These are phyloP conservation scores for Pogonomyrmex barbatus DNA, from an alignment of 1,140 invertebrate species.

Conservation along the genomic window DNA sequence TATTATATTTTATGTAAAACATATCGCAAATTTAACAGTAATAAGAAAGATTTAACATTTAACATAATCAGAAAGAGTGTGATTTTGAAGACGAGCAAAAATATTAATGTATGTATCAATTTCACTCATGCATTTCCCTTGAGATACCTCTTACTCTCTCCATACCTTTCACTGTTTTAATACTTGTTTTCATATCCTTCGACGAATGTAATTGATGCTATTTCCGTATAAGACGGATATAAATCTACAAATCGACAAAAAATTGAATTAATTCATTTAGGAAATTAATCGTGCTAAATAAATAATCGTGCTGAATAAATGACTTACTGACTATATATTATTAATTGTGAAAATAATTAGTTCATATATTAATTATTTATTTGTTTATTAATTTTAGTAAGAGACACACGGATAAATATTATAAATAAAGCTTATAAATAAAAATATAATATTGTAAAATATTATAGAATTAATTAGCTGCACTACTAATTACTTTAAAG, in stretches of 20 bases:
- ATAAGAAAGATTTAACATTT: no score
- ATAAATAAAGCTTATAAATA: slow-evolving; percentile 1
- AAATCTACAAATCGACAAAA: not conserved
- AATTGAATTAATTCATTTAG: slow-evolving; percentile 5
- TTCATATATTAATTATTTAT: not conserved
- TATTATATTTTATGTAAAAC: not conserved
- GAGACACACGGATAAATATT: not conserved
- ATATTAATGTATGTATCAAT: slow-evolving; percentile 26
- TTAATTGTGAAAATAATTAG: not conserved
- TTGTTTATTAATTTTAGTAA: not conserved
- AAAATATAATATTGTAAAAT: not conserved
- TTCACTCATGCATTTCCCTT: slow-evolving; percentile 18
- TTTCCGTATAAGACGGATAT: not conserved
- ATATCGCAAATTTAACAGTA: not conserved
- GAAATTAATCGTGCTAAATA: not conserved
- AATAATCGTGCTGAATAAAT: not conserved
- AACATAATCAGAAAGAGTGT: not conserved
- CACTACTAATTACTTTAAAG: slow-evolving; percentile 35
- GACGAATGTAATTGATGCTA: not conserved
- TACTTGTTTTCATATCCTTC: not conserved
- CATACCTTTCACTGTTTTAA: slow-evolving; percentile 31
- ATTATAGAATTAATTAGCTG: not conserved
- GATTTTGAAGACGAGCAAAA: not conserved
- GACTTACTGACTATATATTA: not conserved
- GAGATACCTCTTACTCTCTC: slow-evolving; percentile 14